Percentiles rank a stretch among this genome's conserved stretches.
phyloP scores from a whole-genome alignment of 2,113 vertebrate species.

The Pelobates fuscus region DNA sequence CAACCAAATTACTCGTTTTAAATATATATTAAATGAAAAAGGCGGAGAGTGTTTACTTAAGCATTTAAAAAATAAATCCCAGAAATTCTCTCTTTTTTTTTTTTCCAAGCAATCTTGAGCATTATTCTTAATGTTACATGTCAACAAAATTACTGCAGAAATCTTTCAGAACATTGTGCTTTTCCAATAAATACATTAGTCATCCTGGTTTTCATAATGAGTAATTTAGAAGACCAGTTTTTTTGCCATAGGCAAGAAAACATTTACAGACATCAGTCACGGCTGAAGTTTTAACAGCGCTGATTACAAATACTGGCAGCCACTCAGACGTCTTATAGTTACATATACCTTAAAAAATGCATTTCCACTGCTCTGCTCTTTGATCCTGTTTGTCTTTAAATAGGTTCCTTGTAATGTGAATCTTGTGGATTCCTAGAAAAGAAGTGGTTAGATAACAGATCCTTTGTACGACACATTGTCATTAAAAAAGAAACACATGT shows the following conservation, averaged over 20 bases:
- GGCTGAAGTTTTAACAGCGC: constrained; percentile 67
- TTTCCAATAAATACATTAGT: constrained; percentile 49
- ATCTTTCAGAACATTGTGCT: constrained; percentile 36
- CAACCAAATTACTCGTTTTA: not conserved
- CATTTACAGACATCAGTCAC: constrained; percentile 71
- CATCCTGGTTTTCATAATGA: constrained; percentile 58
- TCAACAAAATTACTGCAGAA: constrained; percentile 35
- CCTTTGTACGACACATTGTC: constrained; percentile 51
- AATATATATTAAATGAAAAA: not conserved
- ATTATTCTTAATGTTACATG: constrained; percentile 40
- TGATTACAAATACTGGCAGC: constrained; percentile 70
- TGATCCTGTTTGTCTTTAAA: constrained; percentile 69
- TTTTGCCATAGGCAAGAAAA: constrained; percentile 63
- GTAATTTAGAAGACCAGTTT: constrained; percentile 67
- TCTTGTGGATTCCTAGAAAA: constrained; percentile 64
- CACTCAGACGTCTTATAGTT: constrained; percentile 68
- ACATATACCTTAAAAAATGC: constrained; percentile 67
- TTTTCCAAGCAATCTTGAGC: constrained; percentile 25
- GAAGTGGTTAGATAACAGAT: constrained; percentile 59
- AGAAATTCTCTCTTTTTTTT: not conserved
- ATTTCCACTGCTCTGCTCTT: constrained; percentile 67
- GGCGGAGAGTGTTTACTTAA: not conserved
- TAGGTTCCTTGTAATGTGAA: constrained; percentile 67
- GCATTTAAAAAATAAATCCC: not conserved
- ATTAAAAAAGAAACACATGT: constrained; percentile 22